Evolutionary conservation across 2,888 invertebrate genomes (phyloP).

Genomic region (Stenichneumon culpator): DNA sequence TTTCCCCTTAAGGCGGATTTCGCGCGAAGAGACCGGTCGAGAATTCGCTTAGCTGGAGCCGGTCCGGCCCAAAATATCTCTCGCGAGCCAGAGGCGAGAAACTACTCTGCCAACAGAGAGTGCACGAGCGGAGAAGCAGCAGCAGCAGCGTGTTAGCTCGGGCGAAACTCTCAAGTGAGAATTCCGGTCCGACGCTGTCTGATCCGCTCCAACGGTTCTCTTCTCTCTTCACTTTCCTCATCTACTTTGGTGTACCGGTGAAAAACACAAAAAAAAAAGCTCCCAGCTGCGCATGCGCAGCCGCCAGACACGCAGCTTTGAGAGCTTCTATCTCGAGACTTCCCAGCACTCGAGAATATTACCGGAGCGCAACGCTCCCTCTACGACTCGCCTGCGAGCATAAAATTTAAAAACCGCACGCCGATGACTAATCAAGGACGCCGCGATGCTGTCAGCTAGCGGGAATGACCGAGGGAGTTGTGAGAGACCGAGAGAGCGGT

Average conservation of each 20-base stretch:
- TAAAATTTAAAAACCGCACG: neutral
- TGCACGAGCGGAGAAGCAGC: neutral
- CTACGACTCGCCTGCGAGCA: neutral
- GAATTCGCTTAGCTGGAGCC: constrained; percentile 23
- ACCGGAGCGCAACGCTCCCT: neutral
- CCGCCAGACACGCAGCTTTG: neutral
- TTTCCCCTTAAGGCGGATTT: neutral
- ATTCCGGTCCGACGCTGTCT: constrained; percentile 13
- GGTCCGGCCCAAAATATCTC: constrained; percentile 47
- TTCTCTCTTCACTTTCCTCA: constrained; percentile 34
- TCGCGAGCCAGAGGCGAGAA: constrained; percentile 6
- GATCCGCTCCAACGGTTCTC: constrained; percentile 36
- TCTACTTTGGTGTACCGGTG: constrained; percentile 25
- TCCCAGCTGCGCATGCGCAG: neutral
- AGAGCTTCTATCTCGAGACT: constrained; percentile 19
- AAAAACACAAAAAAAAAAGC: neutral
- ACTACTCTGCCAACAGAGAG: neutral
- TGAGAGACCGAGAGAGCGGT: too few species aligned
- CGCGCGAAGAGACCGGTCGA: neutral
- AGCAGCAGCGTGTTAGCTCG: neutral
- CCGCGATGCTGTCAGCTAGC: neutral
- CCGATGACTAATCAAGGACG: constrained; percentile 32
- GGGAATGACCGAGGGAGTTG: constrained; percentile 6
- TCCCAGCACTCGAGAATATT: constrained; percentile 20
- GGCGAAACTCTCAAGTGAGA: constrained; percentile 37